Percentiles rank a stretch among this genome's conserved stretches.
phyloP scores from a whole-genome alignment of 2,113 vertebrate species.

The Nicator chloris region DNA sequence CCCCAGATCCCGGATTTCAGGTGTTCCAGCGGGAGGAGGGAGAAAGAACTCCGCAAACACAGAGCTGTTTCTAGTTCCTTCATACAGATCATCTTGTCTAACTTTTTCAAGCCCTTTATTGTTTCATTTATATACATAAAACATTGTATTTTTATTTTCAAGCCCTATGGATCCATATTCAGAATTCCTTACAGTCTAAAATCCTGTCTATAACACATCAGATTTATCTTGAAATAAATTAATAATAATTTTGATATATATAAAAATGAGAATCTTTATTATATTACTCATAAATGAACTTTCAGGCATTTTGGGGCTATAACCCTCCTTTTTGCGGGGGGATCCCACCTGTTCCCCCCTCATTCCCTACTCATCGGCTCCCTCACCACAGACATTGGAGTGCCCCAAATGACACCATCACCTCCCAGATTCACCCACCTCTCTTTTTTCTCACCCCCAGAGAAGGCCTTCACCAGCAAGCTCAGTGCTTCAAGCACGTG shows the following conservation, averaged over 20 bases:
- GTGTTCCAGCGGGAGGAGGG: background rate
- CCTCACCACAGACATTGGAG: no score
- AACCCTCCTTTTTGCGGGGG: accelerated
- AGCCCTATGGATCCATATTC: background rate
- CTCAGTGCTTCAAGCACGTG: background rate
- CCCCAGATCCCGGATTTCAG: background rate
- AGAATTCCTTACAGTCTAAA: background rate
- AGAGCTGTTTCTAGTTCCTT: background rate
- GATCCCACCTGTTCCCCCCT: accelerated
- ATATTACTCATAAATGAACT: background rate
- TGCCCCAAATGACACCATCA: no score
- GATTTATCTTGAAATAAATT: background rate
- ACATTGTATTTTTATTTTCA: background rate
- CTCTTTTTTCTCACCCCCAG: background rate
- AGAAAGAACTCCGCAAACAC: background rate
- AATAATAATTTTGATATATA: no score
- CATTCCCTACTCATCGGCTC: background rate
- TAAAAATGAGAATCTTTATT: no score
- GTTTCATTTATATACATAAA: background rate
- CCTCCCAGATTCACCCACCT: background rate
- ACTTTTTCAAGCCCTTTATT: background rate
- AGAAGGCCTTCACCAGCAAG: background rate
- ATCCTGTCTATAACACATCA: background rate
- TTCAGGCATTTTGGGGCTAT: background rate
- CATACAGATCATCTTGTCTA: no score